Evolutionary conservation across 2,888 invertebrate genomes (phyloP), one percentile per base, ranked within the genome.

Genomic region (Mesopsocus fuscifrons): DNA sequence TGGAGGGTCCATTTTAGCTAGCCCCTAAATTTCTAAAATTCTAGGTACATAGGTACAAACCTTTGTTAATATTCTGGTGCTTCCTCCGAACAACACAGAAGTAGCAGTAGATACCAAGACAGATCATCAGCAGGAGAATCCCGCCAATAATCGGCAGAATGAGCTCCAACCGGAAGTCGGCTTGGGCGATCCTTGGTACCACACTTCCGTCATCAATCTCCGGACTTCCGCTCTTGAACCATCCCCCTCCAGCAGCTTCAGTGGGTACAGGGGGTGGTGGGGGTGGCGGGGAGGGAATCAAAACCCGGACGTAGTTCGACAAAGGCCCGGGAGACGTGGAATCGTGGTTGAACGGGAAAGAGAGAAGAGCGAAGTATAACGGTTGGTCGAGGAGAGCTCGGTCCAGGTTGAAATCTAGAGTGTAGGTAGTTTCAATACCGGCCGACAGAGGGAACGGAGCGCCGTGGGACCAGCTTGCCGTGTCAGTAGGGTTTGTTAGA

Each of bases 241-340:
- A 38, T 11, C 20, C 21, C 4, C 20, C 6, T 6, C 21, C 38
- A 2, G 59, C 59, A 33, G 64, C 61, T 9, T 38, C 38, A 2
- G 59, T 59, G 33, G 64, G 61, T 8, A 60, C 55, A 5, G 61
- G 58, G 0, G 66, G 66, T n/a, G 66, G 61, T 13, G 65, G 65
- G 18, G 65, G 65, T 17, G 65, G 65, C 2, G 68, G 66, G 3
- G 63, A 61, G 1, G 66, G 64, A 1, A 72, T 62, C 44, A 62
- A 58, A 3, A 69, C 63, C 15, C 65, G 54, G 2, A 69, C 67
- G 56, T 66, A 66, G 52, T 72, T 72, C 2, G 71, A 71, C 22
- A 65, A 52, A 1, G 65, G 63, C 5, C 67, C 65, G 1, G 63
- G 55, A n/a, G 53, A 49, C 1, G 58, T 49, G 43, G 55, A 55